Base-by-base conservation (phyloP, 2,888 invertebrate genomes). In the Cristatella mucedo region DNA sequence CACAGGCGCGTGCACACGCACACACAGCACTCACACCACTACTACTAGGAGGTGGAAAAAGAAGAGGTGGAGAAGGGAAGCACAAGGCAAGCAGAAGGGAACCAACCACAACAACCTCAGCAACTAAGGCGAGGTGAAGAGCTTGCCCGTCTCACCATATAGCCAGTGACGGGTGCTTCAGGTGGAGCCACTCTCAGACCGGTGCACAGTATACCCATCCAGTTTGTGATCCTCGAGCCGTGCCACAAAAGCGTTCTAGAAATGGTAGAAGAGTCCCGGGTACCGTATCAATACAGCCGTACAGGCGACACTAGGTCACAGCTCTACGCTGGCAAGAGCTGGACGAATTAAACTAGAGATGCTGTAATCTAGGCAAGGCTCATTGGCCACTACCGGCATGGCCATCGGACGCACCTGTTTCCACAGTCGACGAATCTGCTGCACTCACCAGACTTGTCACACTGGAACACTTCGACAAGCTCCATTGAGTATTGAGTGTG, bases 111-210 rank as follows among this genome's bases (percentile, higher is more conserved):
- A 26, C 11, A 26, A 26, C 11, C 16, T 32, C 11, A 32, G 16
- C n/a, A 32, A 26, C 26, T 26, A 26, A 9, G n/a, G 9, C n/a
- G n/a, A 26, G 9, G 9, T n/a, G n/a, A n/a, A 11, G n/a, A 26
- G 26, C 26, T 9, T 26, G 7, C 9, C 26, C 5, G 1, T 26
- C 53, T 40, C 43, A 61, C 63, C 71, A 71, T 71, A 52, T 70
- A 70, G 13, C 70, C 70, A 18, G 69, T 68, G 29, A 60, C 58
- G n/a, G 71, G 71, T 6, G 71, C 71, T 49, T 71, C 70, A 5
- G 69, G 69, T 11, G 71, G 71, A 3, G 71, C 71, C 38, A 71
- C 68, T 19, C 68, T 54, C 41, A 71, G 53, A 2, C 71, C 71
- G 46, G 67, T 62, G 44, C 65, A 62, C 29, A 71, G 51, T 45